Conservation (phyloP, 2,113 vertebrate species). For the Erythrocercus mccallii region DNA sequence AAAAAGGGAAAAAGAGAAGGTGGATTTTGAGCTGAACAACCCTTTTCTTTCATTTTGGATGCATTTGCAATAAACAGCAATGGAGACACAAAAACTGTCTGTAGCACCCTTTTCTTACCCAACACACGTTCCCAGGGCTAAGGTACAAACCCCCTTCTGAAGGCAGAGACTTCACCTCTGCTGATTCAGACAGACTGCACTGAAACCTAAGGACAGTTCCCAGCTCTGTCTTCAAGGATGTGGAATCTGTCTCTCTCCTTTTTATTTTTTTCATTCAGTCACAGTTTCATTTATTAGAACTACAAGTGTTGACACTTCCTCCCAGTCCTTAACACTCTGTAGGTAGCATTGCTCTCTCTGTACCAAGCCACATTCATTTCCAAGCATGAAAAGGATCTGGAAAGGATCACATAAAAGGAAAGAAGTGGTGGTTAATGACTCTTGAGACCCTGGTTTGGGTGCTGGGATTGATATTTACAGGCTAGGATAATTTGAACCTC, state of each 20-base stretch:
- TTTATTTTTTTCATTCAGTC: not conserved
- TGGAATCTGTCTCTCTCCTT: not conserved
- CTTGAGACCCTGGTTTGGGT: not conserved
- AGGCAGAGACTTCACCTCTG: not conserved
- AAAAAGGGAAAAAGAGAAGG: not conserved
- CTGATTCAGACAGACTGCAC: not conserved
- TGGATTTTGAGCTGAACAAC: not conserved
- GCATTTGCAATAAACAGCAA: not conserved
- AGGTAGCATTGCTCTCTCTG: not conserved
- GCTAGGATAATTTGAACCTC: not conserved
- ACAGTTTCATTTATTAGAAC: not conserved
- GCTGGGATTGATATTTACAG: accelerated
- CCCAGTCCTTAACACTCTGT: not conserved
- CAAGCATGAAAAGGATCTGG: not conserved
- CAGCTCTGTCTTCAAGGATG: accelerated
- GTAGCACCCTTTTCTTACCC: not conserved
- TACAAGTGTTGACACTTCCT: not conserved
- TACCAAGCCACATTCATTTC: not conserved
- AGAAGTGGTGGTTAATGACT: not conserved
- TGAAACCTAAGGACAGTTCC: not conserved
- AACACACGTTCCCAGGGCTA: not conserved
- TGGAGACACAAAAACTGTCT: not conserved
- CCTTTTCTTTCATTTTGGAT: not conserved
- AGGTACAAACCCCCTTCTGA: not conserved
- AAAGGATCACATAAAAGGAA: not conserved